A percentile compares a stretch with the other conserved stretches of the same genome.
These are phyloP conservation scores for Cercocebus atys DNA, from an alignment of 2,113 vertebrate genomes.

Conservation along the genomic window DNA sequence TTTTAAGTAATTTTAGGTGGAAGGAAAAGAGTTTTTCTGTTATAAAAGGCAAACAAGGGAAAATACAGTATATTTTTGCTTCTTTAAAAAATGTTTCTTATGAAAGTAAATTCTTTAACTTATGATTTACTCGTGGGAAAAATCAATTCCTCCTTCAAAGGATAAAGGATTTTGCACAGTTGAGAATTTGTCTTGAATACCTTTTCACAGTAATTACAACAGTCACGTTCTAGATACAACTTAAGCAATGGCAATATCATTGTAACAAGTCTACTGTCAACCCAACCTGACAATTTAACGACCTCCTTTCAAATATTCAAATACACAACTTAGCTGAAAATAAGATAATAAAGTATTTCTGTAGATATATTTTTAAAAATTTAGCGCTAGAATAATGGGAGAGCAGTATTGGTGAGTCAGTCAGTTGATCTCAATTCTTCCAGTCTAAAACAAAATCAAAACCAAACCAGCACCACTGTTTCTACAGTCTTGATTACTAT, in stretches of 20 bases:
- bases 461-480: not conserved
- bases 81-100: not conserved
- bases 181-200: not conserved
- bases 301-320: conserved; percentile 5
- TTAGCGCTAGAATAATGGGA: not conserved
- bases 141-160: not conserved
- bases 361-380: conserved; percentile 3
- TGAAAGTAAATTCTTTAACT: not conserved
- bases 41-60: not conserved
- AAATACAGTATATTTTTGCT: not conserved
- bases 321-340: not conserved
- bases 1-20: not conserved
- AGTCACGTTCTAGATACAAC: not conserved
- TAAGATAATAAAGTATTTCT: not conserved
- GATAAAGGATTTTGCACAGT: not conserved
- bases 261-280: not conserved
- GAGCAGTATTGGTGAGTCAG: no score
- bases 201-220: not conserved
- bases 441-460: not conserved
- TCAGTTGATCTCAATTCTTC: not conserved
- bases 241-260: not conserved
- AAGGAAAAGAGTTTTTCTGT: not conserved
- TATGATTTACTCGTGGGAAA: not conserved
- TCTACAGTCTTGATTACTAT: not conserved
- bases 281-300: not conserved